Base-by-base conservation (phyloP, 2,797 vertebrate genomes). In the Aeoliscus strigatus region DNA sequence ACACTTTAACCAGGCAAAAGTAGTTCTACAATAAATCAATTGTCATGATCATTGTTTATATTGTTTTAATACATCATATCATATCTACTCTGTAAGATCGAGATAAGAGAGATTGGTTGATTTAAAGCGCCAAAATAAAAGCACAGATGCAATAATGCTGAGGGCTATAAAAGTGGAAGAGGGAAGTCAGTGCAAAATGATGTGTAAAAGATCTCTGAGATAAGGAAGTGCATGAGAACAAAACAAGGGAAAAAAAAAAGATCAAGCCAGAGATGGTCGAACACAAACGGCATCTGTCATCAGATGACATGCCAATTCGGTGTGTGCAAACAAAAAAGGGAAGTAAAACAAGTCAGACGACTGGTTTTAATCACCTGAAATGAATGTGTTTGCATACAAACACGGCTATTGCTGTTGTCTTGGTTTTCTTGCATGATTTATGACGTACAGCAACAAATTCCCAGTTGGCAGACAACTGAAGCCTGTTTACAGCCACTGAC, bases 401-500 rank as follows among this genome's bases (percentile, higher is more conserved):
- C 32, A 18, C 24, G 8, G 15, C 16, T 23, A 1, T 43, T 35
- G 12, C 0, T 18, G 29, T 56, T 50, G 13, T 43, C 27, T n/a
- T n/a, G 9, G 5, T 26, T 5, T 18, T 46, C 49, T 18, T 43
- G 2, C 32, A 31, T 23, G 7, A 58, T 52, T 45, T 52, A 42
- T 49, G 11, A 39, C n/a, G 27, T 10, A 40, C 49, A 29, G 8
- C 35, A 37, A 11, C 14, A 64, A 68, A 70, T 60, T 70, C 61
- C 60, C 43, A 33, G 13, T 39, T 51, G 64, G 47, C 51, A 57
- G 37, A 57, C 58, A 30, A 54, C 35, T 39, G 34, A 28, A 36
- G 39, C 37, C 39, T 60, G 55, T 67, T 58, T 60, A 44, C 39
- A 43, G 51, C 34, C 31, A 35, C 35, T 66, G 51, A 56, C 49